Base-by-base conservation (phyloP, 2,113 vertebrate genomes). In the Thamnophis sirtalis region DNA sequence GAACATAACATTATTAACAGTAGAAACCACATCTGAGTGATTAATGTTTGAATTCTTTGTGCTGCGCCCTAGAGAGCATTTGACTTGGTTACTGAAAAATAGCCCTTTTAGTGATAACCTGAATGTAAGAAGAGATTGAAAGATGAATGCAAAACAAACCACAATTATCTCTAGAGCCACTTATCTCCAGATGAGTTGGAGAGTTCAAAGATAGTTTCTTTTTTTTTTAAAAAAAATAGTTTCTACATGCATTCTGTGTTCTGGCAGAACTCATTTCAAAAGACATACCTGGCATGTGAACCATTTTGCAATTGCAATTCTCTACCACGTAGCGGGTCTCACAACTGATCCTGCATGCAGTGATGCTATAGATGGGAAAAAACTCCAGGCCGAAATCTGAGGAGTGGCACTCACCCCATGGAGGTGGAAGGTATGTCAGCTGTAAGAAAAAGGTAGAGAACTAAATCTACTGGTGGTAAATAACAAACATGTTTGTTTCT, bases 221-320 rank as follows among this genome's bases (percentile, higher is more conserved):
- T n/a, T n/a, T n/a, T 9, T n/a, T n/a, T n/a, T n/a, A n/a, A n/a
- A n/a, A n/a, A 80, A 21, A 3, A 19, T 80, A 19, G 33, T 80
- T 80, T 80, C 17, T 9, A 38, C 73, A 80, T 80, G 73, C 33
- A 21, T 38, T 38, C 15, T 80, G 33, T 38, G 8, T 43, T 80
- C 33, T 80, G 73, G 33, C 17, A 80, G 73, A 87, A 11, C 33
- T 56, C 51, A 9, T 50, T 43, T n/a, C 54, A 68, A 28, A 50
- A 92, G 55, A 94, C 97, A 94, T 84, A 99, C 99, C 99, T 90
- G 99, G 99, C 99, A 99, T 99, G 96, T 99, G 98, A 28, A 99
- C 99, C 99, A 99, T 99, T 93, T 97, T 98, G 97, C 99, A 99
- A 97, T 99, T 99, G 97, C 99, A 99, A 96, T 99, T 99, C 95